Conservation (phyloP, 2,797 vertebrate genomes). For the Eupleurogrammus muticus region DNA sequence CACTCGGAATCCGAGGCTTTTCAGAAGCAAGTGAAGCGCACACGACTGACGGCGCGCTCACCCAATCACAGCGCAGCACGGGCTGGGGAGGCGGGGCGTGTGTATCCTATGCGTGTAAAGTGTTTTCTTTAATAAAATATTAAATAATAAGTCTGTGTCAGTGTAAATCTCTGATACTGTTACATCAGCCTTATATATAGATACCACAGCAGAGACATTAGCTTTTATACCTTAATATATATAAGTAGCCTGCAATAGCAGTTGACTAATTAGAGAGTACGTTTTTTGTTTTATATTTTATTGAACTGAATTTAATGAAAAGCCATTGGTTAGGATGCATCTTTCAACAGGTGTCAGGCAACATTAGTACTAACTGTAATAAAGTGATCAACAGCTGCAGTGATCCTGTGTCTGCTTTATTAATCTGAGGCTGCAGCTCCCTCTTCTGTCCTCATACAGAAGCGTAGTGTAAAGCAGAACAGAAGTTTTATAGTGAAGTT, state of each 20-base stretch:
- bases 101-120: slow-evolving; percentile 22
- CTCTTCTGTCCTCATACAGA: slow-evolving; percentile 34
- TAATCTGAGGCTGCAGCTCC: slow-evolving; percentile 37
- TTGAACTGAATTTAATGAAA: neutral
- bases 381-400: slow-evolving; percentile 6
- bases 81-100: neutral
- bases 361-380: neutral
- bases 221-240: neutral
- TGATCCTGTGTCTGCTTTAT: neutral
- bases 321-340: neutral
- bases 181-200: neutral
- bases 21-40: neutral
- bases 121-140: slow-evolving; percentile 11
- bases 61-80: slow-evolving; percentile 56
- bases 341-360: neutral
- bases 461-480: neutral
- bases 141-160: too few relatives aligned
- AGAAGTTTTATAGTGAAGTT: too few relatives aligned
- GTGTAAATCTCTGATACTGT: neutral
- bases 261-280: neutral
- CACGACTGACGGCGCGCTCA: slow-evolving; percentile 52
- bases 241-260: neutral
- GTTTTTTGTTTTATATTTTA: neutral
- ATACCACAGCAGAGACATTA: neutral
- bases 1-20: neutral